These are phyloP conservation scores for Megaleporinus macrocephalus DNA, from an alignment of 2,113 vertebrate species.

Conservation along the genomic window DNA sequence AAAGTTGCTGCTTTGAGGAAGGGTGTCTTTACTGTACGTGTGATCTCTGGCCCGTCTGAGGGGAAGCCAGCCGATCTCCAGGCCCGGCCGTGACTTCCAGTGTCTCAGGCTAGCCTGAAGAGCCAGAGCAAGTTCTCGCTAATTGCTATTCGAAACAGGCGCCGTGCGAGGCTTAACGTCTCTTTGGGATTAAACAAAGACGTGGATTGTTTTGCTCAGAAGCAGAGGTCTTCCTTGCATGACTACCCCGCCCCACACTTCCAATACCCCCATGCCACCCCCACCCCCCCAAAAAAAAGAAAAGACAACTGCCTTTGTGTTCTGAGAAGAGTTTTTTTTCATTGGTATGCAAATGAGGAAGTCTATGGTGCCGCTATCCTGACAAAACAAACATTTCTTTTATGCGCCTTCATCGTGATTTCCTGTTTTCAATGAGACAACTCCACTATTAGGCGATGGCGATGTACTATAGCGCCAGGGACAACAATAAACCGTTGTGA, in stretches of 20 bases:
- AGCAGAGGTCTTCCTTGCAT: constrained; percentile 82
- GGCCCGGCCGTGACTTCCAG: constrained; percentile 76
- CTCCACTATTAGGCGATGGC: constrained; percentile 62
- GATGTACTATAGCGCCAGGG: constrained; percentile 30
- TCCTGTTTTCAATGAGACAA: constrained; percentile 77
- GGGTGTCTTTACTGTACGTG: constrained; percentile 57
- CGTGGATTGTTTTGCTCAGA: constrained; percentile 68
- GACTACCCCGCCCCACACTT: constrained; percentile 48
- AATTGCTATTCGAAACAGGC: constrained; percentile 82
- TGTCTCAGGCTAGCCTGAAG: constrained; percentile 74
- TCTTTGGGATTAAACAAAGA: constrained; percentile 83
- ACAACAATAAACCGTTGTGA: constrained; percentile 30
- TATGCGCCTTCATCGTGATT: constrained; percentile 75
- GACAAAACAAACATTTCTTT: constrained; percentile 78
- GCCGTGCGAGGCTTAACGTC: constrained; percentile 67
- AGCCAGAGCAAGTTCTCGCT: constrained; percentile 64
- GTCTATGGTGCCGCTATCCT: constrained; percentile 69
- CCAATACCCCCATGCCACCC: constrained; percentile 66
- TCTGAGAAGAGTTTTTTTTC: constrained; percentile 71
- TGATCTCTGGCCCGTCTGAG: constrained; percentile 66
- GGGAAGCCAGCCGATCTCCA: constrained; percentile 78
- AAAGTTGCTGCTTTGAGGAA: constrained; percentile 41
- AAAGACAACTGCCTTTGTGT: constrained; percentile 83
- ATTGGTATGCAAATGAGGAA: constrained; percentile 80
- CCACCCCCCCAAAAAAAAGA: constrained; percentile 47